These are phyloP conservation scores for Falcunculus frontatus DNA, from an alignment of 2,113 vertebrate species.

Conservation along the genomic window DNA sequence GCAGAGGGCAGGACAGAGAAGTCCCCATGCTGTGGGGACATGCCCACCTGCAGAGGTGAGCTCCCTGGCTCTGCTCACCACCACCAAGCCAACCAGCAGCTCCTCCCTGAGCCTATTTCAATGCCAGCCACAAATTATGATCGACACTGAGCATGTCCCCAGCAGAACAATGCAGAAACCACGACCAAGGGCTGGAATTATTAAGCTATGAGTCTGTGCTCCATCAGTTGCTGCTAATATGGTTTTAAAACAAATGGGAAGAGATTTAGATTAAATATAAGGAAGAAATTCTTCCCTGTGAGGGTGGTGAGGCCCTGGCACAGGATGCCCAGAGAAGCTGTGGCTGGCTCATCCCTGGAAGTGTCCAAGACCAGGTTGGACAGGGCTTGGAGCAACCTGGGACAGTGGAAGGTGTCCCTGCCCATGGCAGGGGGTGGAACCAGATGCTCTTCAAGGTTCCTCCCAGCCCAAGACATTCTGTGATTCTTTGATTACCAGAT, in stretches of 20 bases:
- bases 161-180: not conserved
- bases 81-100: not conserved
- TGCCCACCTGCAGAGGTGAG: not conserved
- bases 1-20: not conserved
- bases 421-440: not conserved
- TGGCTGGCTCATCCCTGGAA: not conserved
- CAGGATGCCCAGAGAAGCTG: not conserved
- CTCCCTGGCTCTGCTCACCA: not conserved
- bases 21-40: fast-evolving
- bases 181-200: not conserved
- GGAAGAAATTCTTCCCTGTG: not conserved
- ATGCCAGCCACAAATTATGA: fast-evolving
- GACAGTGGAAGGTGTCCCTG: not conserved
- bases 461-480: not conserved
- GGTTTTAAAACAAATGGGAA: not conserved
- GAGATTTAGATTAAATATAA: not conserved
- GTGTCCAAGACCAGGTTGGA: not conserved
- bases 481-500: not conserved
- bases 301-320: not conserved
- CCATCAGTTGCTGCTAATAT: not conserved
- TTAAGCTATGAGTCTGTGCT: not conserved
- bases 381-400: fast-evolving
- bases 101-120: not conserved
- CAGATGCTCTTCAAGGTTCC: not conserved
- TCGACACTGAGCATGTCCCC: not conserved